Evolutionary conservation across 2,797 vertebrate species (phyloP).

Genomic region (Pampus argenteus): DNA sequence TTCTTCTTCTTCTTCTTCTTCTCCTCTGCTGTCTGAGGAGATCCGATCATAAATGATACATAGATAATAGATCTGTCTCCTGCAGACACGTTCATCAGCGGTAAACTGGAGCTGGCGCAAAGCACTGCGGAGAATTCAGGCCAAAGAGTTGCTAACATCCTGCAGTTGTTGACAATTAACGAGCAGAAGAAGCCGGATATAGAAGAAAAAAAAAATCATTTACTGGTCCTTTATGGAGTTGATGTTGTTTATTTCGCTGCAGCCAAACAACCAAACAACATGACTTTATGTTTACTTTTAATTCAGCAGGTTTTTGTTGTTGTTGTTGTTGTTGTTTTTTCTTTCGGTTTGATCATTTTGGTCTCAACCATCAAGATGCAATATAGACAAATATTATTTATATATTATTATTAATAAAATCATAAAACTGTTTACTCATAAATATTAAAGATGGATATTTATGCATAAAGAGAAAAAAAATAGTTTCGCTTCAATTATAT

Average conservation of each 20-base stretch:
- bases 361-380: too few species aligned
- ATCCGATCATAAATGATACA: constrained; percentile 84
- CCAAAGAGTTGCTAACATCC: constrained; percentile 79
- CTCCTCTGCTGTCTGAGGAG: constrained; percentile 70
- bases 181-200: constrained; percentile 1
- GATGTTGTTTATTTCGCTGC: constrained; percentile 23
- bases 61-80: constrained; percentile 82
- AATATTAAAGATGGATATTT: neutral
- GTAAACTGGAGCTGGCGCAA: constrained; percentile 79
- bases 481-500: neutral
- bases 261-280: neutral
- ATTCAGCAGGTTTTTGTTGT: constrained; percentile 6
- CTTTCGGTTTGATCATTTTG: too few species aligned
- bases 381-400: too few species aligned
- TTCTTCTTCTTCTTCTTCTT: too few species aligned
- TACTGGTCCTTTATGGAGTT: constrained; percentile 23
- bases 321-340: too few species aligned
- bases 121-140: constrained; percentile 77
- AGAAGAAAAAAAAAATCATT: constrained; percentile 14
- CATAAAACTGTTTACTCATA: neutral
- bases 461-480: neutral
- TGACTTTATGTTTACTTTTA: constrained; percentile 1
- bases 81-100: constrained; percentile 78
- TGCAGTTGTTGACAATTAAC: constrained; percentile 85
- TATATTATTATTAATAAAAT: too few species aligned